Percentiles rank a stretch among this genome's conserved stretches.
These are phyloP conservation scores for Pocota personata DNA, from an alignment of 2,888 invertebrate species.

Conservation along the genomic window DNA sequence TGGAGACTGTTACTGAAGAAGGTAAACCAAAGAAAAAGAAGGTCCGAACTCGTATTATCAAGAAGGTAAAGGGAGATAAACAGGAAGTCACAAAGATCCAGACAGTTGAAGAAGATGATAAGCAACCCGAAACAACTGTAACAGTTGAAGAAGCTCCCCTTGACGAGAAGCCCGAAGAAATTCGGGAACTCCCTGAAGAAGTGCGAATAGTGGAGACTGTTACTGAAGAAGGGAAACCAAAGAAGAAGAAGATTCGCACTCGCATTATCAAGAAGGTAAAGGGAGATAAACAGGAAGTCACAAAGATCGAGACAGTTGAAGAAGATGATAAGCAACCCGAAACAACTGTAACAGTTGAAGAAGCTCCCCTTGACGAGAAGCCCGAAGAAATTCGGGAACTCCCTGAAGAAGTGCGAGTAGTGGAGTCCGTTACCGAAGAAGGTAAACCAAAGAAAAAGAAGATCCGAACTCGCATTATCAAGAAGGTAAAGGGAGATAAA, in stretches of 20 bases:
- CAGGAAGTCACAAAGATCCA: constrained; percentile 80
- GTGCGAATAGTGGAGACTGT: not conserved
- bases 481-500: constrained; percentile 75
- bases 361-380: constrained; percentile 15
- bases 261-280: constrained; percentile 24
- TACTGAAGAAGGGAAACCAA: constrained; percentile 24
- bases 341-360: constrained; percentile 38
- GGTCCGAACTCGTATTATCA: constrained; percentile 16
- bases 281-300: constrained; percentile 34
- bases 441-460: constrained; percentile 31
- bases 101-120: constrained; percentile 79
- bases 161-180: constrained; percentile 9
- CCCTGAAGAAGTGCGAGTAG: constrained; percentile 15
- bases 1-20: constrained; percentile 7
- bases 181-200: constrained; percentile 14
- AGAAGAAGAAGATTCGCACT: constrained; percentile 35
- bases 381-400: constrained; percentile 7
- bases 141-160: constrained; percentile 74
- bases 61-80: constrained; percentile 75
- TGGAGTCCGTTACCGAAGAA: constrained; percentile 16
- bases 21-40: constrained; percentile 25
- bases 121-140: constrained; percentile 76
- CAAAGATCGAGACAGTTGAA: constrained; percentile 35
- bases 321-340: constrained; percentile 28
- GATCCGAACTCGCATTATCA: constrained; percentile 27